These are phyloP conservation scores for Ligdia adustata DNA, from an alignment of 2,888 invertebrate species.

Conservation along the genomic window DNA sequence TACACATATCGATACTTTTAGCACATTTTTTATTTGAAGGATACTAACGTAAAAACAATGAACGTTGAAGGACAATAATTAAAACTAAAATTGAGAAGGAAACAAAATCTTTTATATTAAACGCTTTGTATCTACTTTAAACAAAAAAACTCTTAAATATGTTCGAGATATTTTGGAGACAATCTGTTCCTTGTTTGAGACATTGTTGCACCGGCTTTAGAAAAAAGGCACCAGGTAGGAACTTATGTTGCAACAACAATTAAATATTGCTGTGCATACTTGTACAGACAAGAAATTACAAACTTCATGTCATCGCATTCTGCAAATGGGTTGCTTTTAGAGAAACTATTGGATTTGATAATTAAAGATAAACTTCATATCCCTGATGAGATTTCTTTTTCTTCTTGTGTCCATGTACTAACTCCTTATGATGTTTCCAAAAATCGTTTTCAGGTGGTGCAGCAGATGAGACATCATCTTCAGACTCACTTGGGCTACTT, in stretches of 20 bases:
- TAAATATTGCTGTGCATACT: conserved; percentile 46
- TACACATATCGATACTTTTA: conserved; percentile 30
- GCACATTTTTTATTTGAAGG: conserved; percentile 15
- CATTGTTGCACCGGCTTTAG: conserved; percentile 47
- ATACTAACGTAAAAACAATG: conserved; percentile 13
- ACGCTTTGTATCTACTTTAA: conserved; percentile 33
- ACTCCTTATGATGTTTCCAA: conserved; percentile 45
- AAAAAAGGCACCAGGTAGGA: conserved; percentile 49
- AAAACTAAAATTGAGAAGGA: conserved; percentile 23
- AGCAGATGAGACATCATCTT: conserved; percentile 40
- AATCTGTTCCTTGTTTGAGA: conserved; percentile 46
- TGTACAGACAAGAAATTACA: conserved; percentile 42
- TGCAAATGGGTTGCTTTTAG: conserved; percentile 43
- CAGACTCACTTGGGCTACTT: conserved; percentile 43
- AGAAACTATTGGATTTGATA: conserved; percentile 38
- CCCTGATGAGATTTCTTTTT: conserved; percentile 39
- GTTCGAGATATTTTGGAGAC: conserved; percentile 39
- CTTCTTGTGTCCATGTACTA: conserved; percentile 35
- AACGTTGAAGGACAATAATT: conserved; percentile 23
- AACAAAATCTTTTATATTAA: conserved; percentile 26
- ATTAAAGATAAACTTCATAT: conserved; percentile 41
- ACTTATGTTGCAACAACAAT: conserved; percentile 46
- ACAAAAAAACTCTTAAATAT: conserved; percentile 37
- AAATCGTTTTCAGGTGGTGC: conserved; percentile 40
- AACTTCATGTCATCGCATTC: conserved; percentile 43